Conservation (phyloP, 2,888 invertebrate genomes). For the Pyralis farinalis region DNA sequence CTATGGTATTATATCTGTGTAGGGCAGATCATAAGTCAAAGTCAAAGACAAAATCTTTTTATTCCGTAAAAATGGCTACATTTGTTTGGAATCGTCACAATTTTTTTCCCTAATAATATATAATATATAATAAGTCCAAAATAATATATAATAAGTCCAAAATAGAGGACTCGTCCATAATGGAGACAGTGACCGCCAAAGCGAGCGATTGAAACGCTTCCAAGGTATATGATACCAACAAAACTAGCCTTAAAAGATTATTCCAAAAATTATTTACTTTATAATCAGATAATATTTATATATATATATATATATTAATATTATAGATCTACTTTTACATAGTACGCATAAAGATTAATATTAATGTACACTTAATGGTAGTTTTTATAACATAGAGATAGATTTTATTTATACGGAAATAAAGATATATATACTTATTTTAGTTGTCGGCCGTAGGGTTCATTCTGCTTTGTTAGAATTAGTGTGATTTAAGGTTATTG, state of each 20-base stretch:
- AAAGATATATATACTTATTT: slow-evolving; percentile 61
- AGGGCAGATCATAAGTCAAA: too few species aligned
- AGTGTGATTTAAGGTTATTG: slow-evolving; percentile 44
- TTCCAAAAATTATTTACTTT: slow-evolving; percentile 79
- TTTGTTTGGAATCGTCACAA: too few species aligned
- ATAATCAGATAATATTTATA: slow-evolving; percentile 76
- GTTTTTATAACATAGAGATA: slow-evolving; percentile 72
- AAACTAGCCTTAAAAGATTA: slow-evolving; percentile 67
- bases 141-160: slow-evolving; percentile 77
- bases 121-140: too few species aligned
- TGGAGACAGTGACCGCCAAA: slow-evolving; percentile 42
- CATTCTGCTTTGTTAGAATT: slow-evolving; percentile 61
- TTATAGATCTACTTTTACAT: slow-evolving; percentile 77
- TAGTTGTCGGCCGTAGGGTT: slow-evolving; percentile 52
- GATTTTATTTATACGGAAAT: slow-evolving; percentile 68
- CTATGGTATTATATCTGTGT: too few species aligned
- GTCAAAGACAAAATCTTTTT: too few species aligned
- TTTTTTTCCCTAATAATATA: too few species aligned
- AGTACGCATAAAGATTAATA: slow-evolving; percentile 70
- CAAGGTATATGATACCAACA: slow-evolving; percentile 65
- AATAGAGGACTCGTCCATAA: slow-evolving; percentile 47
- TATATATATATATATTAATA: slow-evolving; percentile 68
- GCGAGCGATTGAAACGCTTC: slow-evolving; percentile 59
- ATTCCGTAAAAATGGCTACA: too few species aligned
- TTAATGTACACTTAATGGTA: slow-evolving; percentile 72